A percentile compares a stretch with the other conserved stretches of the same genome.
phyloP scores from a whole-genome alignment of 2,888 invertebrate genomes.

The Caradrina clavipalpis region DNA sequence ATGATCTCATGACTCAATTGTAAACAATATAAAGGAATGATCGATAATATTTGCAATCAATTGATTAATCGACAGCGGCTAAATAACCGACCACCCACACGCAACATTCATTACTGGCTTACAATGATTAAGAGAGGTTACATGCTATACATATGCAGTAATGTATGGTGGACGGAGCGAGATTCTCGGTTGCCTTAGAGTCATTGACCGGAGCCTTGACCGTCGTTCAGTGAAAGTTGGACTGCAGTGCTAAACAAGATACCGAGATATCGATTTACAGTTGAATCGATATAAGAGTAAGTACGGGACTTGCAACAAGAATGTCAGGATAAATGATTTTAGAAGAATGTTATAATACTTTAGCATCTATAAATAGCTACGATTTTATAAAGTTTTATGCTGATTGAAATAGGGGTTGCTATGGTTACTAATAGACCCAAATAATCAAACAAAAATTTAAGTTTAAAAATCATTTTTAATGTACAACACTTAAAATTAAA shows the following conservation, averaged over 20 bases:
- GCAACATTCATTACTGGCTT: conserved; percentile 39
- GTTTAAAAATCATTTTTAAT: conserved; percentile 53
- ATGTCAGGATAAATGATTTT: not conserved
- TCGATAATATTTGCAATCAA: conserved; percentile 47
- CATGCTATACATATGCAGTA: conserved; percentile 40
- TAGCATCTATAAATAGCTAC: not conserved
- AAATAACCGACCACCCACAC: conserved; percentile 12
- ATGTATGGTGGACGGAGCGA: conserved; percentile 44
- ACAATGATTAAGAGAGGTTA: conserved; percentile 5
- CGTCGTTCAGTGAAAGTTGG: conserved; percentile 79
- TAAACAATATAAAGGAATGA: conserved; percentile 47
- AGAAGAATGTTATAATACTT: not conserved
- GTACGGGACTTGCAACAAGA: not conserved
- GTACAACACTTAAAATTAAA: conserved; percentile 70
- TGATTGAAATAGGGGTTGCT: not conserved
- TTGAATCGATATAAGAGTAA: conserved; percentile 33
- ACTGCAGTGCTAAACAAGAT: conserved; percentile 53
- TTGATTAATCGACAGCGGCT: conserved; percentile 9
- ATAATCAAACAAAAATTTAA: conserved; percentile 6
- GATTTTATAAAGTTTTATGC: no score
- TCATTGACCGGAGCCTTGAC: conserved; percentile 82
- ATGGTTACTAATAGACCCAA: not conserved
- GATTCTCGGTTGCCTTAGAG: conserved; percentile 41
- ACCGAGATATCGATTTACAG: conserved; percentile 48
- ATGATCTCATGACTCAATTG: conserved; percentile 12